These are phyloP conservation scores for Liolophura sinensis DNA, from an alignment of 1,140 invertebrate genomes.

Conservation along the genomic window DNA sequence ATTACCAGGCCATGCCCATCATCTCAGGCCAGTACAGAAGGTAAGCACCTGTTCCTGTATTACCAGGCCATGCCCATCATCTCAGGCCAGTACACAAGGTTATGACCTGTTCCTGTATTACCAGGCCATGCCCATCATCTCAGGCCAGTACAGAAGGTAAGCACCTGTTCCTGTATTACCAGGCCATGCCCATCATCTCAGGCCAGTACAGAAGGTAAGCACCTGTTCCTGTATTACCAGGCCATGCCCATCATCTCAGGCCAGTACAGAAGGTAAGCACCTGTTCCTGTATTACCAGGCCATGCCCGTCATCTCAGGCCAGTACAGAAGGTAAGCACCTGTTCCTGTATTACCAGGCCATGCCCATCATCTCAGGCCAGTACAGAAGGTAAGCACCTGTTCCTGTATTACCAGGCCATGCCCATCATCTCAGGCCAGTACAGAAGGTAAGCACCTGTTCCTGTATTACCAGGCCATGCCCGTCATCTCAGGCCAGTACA, in stretches of 20 bases:
- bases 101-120: slow-evolving; percentile 53
- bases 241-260: slow-evolving; percentile 50
- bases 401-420: slow-evolving; percentile 54
- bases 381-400: slow-evolving; percentile 55
- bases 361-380: slow-evolving; percentile 50
- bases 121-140: slow-evolving; percentile 48
- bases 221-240: slow-evolving; percentile 54
- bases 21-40: slow-evolving; percentile 55
- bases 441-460: slow-evolving; percentile 56
- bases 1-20: slow-evolving; percentile 52
- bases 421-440: slow-evolving; percentile 50
- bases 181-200: slow-evolving; percentile 50
- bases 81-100: slow-evolving; percentile 56
- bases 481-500: slow-evolving; percentile 52
- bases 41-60: slow-evolving; percentile 53
- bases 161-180: slow-evolving; percentile 54
- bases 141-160: slow-evolving; percentile 56
- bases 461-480: slow-evolving; percentile 53
- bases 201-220: slow-evolving; percentile 56
- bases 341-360: slow-evolving; percentile 55
- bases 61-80: slow-evolving; percentile 53
- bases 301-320: slow-evolving; percentile 51
- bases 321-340: slow-evolving; percentile 54
- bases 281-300: slow-evolving; percentile 55
- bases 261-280: slow-evolving; percentile 55